Percentiles rank a stretch among this genome's conserved stretches.
phyloP scores from a whole-genome alignment of 2,113 vertebrate genomes.

The Rhabdornis inornatus region DNA sequence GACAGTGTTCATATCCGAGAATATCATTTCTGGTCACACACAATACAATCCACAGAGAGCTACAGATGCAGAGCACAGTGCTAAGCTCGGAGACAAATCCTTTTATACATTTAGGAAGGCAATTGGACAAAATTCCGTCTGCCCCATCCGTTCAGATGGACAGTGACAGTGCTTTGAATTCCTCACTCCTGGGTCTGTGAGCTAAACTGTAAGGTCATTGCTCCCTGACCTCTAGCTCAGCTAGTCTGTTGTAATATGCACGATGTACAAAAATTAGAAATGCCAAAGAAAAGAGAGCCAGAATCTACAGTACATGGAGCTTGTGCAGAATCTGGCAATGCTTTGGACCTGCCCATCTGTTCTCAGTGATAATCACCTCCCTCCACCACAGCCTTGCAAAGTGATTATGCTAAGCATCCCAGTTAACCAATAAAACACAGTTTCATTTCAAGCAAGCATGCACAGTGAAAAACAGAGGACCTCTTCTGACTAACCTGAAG shows the following conservation, averaged over 20 bases:
- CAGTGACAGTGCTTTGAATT: conserved; percentile 46
- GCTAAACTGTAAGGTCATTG: conserved; percentile 58
- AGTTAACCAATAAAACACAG: conserved; percentile 82
- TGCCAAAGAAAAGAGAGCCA: conserved; percentile 50
- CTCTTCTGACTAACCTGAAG: conserved; percentile 75
- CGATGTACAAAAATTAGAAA: conserved; percentile 38
- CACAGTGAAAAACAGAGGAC: conserved; percentile 73
- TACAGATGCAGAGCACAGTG: conserved; percentile 66
- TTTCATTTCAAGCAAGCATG: conserved; percentile 71
- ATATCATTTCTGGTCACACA: conserved; percentile 90
- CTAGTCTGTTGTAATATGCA: conserved; percentile 36
- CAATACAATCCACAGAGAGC: conserved; percentile 80
- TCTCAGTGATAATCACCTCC: conserved; percentile 88
- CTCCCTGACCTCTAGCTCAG: conserved; percentile 53
- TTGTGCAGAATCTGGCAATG: conserved; percentile 78
- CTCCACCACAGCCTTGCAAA: conserved; percentile 82
- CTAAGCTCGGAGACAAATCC: conserved; percentile 75
- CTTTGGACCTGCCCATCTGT: conserved; percentile 85
- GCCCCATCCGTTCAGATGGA: conserved; percentile 66
- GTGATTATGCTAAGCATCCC: conserved; percentile 87
- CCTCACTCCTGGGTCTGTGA: conserved; percentile 60
- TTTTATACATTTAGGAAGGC: conserved; percentile 68
- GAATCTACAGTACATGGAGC: conserved; percentile 71
- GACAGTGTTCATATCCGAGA: conserved; percentile 95
- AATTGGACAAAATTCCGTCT: conserved; percentile 70